Evolutionary conservation across 2,888 invertebrate species (phyloP).

Genomic region (Zele albiditarsus): DNA sequence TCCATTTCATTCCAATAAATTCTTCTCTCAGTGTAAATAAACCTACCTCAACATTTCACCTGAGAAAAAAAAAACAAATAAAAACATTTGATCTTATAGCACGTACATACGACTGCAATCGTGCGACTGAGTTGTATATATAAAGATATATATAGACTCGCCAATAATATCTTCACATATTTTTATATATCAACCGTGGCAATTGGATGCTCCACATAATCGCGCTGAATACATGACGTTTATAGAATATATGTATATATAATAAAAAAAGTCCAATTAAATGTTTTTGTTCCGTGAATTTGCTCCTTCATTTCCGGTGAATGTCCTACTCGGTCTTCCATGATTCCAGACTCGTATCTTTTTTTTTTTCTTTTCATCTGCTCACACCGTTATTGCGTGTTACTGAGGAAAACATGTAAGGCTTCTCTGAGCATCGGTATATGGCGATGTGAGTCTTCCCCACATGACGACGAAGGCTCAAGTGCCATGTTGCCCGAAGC

Average conservation of each 20-base stretch:
- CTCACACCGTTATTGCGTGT: conserved; percentile 24
- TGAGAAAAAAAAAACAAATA: too few relatives aligned
- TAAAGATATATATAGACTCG: too few relatives aligned
- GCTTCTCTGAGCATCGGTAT: conserved; percentile 19
- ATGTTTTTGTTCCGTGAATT: background rate
- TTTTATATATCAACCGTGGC: too few relatives aligned
- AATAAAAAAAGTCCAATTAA: background rate
- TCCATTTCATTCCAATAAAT: too few relatives aligned
- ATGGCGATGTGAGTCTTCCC: conserved; percentile 16
- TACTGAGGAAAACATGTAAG: conserved; percentile 4
- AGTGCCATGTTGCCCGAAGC: conserved; percentile 27
- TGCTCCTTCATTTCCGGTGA: conserved; percentile 17
- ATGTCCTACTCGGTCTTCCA: conserved; percentile 27
- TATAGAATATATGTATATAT: background rate
- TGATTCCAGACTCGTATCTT: conserved; percentile 16
- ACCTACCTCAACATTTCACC: too few relatives aligned
- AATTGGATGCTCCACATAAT: background rate
- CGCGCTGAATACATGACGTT: background rate
- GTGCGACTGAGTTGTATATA: too few relatives aligned
- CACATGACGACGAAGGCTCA: background rate
- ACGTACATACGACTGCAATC: too few relatives aligned
- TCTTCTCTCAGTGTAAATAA: too few relatives aligned
- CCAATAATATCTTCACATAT: too few relatives aligned
- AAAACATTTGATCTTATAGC: too few relatives aligned
- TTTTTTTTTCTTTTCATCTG: conserved; percentile 15